These are phyloP conservation scores for Cryptophagus acutangulus DNA, from an alignment of 2,888 invertebrate genomes.

Conservation along the genomic window DNA sequence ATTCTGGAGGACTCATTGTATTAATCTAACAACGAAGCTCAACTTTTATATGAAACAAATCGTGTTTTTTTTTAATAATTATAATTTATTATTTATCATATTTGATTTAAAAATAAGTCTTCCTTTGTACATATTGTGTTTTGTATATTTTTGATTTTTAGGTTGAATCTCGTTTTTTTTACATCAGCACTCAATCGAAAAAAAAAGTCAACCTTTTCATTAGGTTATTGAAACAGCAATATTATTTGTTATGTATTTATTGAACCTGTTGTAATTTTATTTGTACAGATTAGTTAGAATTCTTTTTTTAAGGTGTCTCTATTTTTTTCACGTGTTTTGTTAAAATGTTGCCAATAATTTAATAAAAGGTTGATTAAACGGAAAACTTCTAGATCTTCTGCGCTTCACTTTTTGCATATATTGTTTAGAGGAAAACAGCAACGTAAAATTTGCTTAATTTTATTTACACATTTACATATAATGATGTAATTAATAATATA, in stretches of 20 bases:
- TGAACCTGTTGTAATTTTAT: no score
- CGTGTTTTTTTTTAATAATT: background rate
- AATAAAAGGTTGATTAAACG: no score
- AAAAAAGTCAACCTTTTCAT: no score
- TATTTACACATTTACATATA: slow-evolving; percentile 24
- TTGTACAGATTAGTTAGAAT: no score
- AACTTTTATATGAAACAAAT: background rate
- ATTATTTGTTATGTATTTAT: no score
- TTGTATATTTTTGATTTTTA: slow-evolving; percentile 4
- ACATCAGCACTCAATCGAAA: no score
- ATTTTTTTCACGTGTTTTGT: no score
- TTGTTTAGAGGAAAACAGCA: background rate
- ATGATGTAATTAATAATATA: background rate
- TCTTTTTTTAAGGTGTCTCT: no score
- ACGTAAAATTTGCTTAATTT: slow-evolving; percentile 13
- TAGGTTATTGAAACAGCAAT: no score
- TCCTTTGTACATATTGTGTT: slow-evolving; percentile 5
- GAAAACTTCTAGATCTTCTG: no score
- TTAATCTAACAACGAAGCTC: background rate
- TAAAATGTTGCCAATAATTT: no score
- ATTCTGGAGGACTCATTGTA: background rate
- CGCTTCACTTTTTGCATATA: no score
- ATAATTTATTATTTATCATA: slow-evolving; percentile 6
- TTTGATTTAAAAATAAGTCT: slow-evolving; percentile 1
- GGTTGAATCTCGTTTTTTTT: background rate